Evolutionary conservation across 2,797 vertebrate species (phyloP).

Genomic region (Odontamblyopus lacepedii): DNA sequence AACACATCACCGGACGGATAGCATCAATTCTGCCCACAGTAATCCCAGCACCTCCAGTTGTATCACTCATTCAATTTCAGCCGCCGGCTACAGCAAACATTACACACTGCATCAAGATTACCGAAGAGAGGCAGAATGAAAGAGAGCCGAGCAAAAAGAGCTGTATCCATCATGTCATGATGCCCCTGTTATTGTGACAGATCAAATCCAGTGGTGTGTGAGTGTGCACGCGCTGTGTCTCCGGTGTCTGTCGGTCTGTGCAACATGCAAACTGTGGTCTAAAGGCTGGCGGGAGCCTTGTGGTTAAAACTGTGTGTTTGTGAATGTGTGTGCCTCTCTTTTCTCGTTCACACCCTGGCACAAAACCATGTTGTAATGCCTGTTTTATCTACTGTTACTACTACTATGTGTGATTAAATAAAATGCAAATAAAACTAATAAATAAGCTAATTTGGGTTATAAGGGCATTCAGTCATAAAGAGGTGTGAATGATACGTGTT

Average conservation of each 20-base stretch:
- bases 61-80: constrained; percentile 80
- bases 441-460: not conserved
- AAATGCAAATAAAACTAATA: not conserved
- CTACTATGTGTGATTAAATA: constrained; percentile 43
- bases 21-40: constrained; percentile 76
- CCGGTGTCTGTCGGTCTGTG: constrained; percentile 23
- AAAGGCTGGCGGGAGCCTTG: constrained; percentile 41
- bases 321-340: constrained; percentile 51
- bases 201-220: constrained; percentile 58
- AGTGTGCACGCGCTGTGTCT: constrained; percentile 18
- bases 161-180: constrained; percentile 73
- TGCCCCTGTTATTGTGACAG: constrained; percentile 74
- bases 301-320: constrained; percentile 59
- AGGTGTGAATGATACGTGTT: not conserved
- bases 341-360: constrained; percentile 62
- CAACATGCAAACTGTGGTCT: constrained; percentile 44
- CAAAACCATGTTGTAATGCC: constrained; percentile 34
- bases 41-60: constrained; percentile 75
- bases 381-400: constrained; percentile 60
- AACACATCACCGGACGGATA: constrained; percentile 79
- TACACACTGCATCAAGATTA: constrained; percentile 76
- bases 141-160: constrained; percentile 44
- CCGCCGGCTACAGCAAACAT: constrained; percentile 75
- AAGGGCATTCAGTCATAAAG: not conserved
- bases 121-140: constrained; percentile 57